Conservation (phyloP, 2,113 vertebrate species). For the Balaenoptera acutorostrata region DNA sequence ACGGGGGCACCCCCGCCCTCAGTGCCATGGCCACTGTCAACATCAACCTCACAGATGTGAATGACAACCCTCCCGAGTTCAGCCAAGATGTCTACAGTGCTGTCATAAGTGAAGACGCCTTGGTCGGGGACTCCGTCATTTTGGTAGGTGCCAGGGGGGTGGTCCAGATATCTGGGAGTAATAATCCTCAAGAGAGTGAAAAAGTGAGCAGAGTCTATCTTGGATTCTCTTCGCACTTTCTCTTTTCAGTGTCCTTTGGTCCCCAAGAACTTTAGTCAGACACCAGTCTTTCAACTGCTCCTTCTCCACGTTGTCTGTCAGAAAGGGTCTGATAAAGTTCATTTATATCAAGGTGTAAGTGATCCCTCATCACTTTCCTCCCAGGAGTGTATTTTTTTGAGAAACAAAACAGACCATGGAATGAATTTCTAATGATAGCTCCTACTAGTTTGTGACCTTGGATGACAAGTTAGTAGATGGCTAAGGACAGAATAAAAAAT, state of each 20-base stretch:
- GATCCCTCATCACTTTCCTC: background rate
- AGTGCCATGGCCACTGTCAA: slow-evolving; percentile 92
- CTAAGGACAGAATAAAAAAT: background rate
- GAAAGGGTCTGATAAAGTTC: background rate
- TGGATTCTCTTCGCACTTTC: background rate
- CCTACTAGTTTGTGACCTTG: background rate
- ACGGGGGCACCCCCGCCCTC: slow-evolving; percentile 92
- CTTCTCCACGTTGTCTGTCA: background rate
- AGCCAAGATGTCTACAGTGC: slow-evolving; percentile 89
- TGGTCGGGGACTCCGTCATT: slow-evolving; percentile 88
- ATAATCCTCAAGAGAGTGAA: background rate
- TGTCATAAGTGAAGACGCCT: slow-evolving; percentile 91
- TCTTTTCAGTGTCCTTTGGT: background rate
- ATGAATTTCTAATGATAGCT: background rate
- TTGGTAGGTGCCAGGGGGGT: slow-evolving; percentile 79
- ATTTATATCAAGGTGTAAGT: background rate
- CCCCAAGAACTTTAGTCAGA: background rate
- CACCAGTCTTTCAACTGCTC: background rate
- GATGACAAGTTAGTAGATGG: background rate
- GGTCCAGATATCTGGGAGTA: background rate
- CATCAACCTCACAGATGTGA: slow-evolving; percentile 94
- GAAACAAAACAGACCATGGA: background rate
- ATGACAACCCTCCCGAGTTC: slow-evolving; percentile 93
- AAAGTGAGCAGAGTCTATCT: background rate
- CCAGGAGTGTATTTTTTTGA: background rate